Evolutionary conservation across 2,113 vertebrate species (phyloP).

Genomic region (Barbus barbus): DNA sequence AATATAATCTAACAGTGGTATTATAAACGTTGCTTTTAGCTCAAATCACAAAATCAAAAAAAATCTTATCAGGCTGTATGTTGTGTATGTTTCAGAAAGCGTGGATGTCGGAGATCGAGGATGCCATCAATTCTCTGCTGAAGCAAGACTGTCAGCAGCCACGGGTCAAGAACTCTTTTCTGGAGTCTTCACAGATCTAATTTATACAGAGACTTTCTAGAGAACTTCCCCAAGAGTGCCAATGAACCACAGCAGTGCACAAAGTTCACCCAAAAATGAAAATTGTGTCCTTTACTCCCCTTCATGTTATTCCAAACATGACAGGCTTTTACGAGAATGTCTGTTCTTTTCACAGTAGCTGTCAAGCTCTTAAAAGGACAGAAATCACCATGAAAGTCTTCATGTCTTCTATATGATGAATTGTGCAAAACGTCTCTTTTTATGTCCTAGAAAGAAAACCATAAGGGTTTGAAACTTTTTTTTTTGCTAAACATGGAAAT

Average conservation of each 20-base stretch:
- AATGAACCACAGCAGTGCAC: not conserved
- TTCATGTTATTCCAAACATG: not conserved
- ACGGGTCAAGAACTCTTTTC: slow-evolving; percentile 62
- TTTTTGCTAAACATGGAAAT: not conserved
- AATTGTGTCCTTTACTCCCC: not conserved
- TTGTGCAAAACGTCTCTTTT: not conserved
- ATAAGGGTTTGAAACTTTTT: not conserved
- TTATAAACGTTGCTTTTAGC: too few species aligned
- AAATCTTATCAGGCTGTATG: too few species aligned
- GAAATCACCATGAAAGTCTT: not conserved
- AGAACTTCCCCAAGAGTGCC: not conserved
- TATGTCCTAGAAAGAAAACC: not conserved
- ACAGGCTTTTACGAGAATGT: too few species aligned
- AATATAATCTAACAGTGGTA: too few species aligned
- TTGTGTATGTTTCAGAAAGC: slow-evolving; percentile 76
- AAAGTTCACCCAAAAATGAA: not conserved
- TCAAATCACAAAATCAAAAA: too few species aligned
- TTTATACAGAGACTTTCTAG: not conserved
- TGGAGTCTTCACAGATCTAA: slow-evolving; percentile 81
- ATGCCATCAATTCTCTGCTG: slow-evolving; percentile 71
- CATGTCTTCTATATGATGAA: not conserved
- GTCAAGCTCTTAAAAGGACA: not conserved
- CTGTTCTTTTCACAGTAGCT: not conserved
- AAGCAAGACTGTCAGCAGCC: slow-evolving; percentile 70
- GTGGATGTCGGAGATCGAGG: slow-evolving; percentile 84